Conservation (phyloP, 2,888 invertebrate species). For the Apodemia hepburni region DNA sequence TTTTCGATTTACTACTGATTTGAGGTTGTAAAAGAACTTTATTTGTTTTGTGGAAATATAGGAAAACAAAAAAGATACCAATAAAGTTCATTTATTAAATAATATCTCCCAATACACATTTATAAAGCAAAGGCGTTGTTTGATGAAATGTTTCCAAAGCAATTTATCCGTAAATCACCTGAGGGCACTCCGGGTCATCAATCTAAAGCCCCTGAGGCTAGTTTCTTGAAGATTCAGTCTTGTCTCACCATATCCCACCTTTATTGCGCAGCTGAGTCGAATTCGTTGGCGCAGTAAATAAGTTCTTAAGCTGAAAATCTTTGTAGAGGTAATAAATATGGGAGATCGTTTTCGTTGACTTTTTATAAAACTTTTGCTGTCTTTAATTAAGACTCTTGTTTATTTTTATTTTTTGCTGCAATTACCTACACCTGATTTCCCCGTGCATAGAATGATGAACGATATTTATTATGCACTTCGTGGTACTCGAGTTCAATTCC, state of each 20-base stretch:
- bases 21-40: too few species aligned
- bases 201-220: slow-evolving; percentile 57
- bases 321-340: slow-evolving; percentile 23
- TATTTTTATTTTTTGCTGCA: too few species aligned
- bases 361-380: not conserved
- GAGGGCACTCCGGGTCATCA: slow-evolving; percentile 60
- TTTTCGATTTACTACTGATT: not conserved
- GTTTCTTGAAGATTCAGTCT: slow-evolving; percentile 44
- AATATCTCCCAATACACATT: slow-evolving; percentile 20
- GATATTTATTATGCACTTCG: too few species aligned
- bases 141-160: slow-evolving; percentile 35
- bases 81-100: slow-evolving; percentile 18
- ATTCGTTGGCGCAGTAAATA: slow-evolving; percentile 34
- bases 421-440: too few species aligned
- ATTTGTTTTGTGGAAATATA: too few species aligned
- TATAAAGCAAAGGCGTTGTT: slow-evolving; percentile 24
- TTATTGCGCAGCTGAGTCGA: slow-evolving; percentile 49
- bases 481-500: too few species aligned
- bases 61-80: slow-evolving; percentile 15
- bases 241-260: slow-evolving; percentile 41
- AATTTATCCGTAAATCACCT: slow-evolving; percentile 50
- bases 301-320: slow-evolving; percentile 23
- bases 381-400: too few species aligned
- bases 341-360: slow-evolving; percentile 10
- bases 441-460: too few species aligned